Evolutionary conservation across 1,140 invertebrate species (phyloP).

Genomic region (Chlorops oryzae): DNA sequence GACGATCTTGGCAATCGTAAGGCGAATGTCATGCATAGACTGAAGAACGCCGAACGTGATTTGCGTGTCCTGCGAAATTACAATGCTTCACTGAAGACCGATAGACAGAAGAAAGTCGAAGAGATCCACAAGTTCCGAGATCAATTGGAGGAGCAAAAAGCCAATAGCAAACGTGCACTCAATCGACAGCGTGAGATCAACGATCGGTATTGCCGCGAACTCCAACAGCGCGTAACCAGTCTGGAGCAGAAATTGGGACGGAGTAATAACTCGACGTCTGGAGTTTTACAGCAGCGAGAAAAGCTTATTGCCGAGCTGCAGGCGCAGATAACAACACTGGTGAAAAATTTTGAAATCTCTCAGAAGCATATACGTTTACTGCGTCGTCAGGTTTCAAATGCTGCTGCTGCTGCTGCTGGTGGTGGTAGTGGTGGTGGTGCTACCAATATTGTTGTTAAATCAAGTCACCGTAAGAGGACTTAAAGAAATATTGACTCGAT

Average conservation of each 20-base stretch:
- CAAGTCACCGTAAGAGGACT: no score
- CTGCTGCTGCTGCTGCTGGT: no score
- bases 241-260: constrained; percentile 36
- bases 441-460: no score
- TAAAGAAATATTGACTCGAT: no score
- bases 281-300: constrained; percentile 37
- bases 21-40: constrained; percentile 26
- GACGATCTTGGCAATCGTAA: constrained; percentile 35
- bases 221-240: constrained; percentile 38
- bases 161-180: constrained; percentile 27
- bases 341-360: constrained; percentile 43
- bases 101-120: constrained; percentile 28
- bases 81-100: constrained; percentile 30
- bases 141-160: constrained; percentile 31
- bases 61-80: constrained; percentile 43
- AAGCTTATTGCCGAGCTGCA: constrained; percentile 40
- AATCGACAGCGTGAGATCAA: constrained; percentile 36
- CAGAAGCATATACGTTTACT: constrained; percentile 43
- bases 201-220: constrained; percentile 37
- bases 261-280: constrained; percentile 38
- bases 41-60: constrained; percentile 37
- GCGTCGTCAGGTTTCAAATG: no score
- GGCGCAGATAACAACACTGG: constrained; percentile 36
- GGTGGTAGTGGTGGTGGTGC: no score
- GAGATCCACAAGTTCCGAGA: constrained; percentile 25